A percentile compares a stretch with the other conserved stretches of the same genome.
These are phyloP conservation scores for Neosalanx taihuensis DNA, from an alignment of 2,797 vertebrate species.

Conservation along the genomic window DNA sequence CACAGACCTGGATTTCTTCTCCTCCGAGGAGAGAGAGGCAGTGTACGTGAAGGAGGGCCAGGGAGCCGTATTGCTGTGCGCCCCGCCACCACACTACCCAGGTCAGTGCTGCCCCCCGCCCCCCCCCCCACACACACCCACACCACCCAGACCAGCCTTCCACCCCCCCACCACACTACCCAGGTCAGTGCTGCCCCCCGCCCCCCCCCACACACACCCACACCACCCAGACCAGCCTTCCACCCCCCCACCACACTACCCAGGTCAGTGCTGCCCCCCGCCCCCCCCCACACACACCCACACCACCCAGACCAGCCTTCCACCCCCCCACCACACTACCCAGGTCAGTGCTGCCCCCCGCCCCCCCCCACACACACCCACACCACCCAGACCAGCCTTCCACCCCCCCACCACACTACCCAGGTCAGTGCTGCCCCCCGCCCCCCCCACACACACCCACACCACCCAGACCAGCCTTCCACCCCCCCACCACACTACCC, in stretches of 20 bases:
- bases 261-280: slow-evolving; percentile 85
- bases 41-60: slow-evolving; percentile 90
- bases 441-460: too few relatives aligned
- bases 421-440: slow-evolving; percentile 84
- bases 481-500: slow-evolving; percentile 89
- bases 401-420: slow-evolving; percentile 87
- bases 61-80: slow-evolving; percentile 91
- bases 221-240: slow-evolving; percentile 86
- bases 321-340: slow-evolving; percentile 87
- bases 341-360: slow-evolving; percentile 84
- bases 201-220: too few relatives aligned
- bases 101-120: slow-evolving; percentile 80
- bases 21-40: slow-evolving; percentile 86
- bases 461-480: slow-evolving; percentile 84
- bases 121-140: too few relatives aligned
- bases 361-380: too few relatives aligned
- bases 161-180: slow-evolving; percentile 85
- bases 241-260: slow-evolving; percentile 88
- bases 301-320: slow-evolving; percentile 87
- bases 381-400: slow-evolving; percentile 87
- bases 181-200: slow-evolving; percentile 85
- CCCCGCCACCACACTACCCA: slow-evolving; percentile 90
- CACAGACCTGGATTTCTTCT: slow-evolving; percentile 91
- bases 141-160: slow-evolving; percentile 90
- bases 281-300: too few relatives aligned